Evolutionary conservation across 2,113 vertebrate genomes (phyloP).

Genomic region (Megatriorchis doriae): DNA sequence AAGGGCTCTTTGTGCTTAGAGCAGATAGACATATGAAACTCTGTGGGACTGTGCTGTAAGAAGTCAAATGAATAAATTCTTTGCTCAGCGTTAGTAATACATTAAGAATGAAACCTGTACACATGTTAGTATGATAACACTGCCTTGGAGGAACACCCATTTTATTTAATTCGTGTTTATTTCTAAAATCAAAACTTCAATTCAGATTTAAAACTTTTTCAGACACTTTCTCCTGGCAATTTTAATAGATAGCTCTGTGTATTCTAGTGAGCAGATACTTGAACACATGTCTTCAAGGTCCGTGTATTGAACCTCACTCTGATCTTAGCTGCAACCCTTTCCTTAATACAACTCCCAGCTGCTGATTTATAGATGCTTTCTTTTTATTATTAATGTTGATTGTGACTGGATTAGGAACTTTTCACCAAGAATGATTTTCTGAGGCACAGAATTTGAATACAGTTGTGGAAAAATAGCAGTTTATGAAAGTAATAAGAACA

Average conservation of each 20-base stretch:
- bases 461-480: not conserved
- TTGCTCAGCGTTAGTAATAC: not conserved
- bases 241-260: not conserved
- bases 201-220: not conserved
- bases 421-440: not conserved
- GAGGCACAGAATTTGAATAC: not conserved
- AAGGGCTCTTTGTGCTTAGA: not conserved
- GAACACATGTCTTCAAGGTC: accelerated
- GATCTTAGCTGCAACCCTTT: not conserved
- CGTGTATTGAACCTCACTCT: not conserved
- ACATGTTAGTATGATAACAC: not conserved
- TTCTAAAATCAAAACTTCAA: not conserved
- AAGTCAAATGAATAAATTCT: not conserved
- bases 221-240: not conserved
- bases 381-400: not conserved
- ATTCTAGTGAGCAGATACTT: not conserved
- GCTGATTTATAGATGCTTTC: not conserved
- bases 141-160: not conserved
- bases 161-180: not conserved
- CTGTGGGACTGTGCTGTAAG: not conserved
- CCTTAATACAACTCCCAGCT: not conserved
- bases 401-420: not conserved
- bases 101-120: not conserved
- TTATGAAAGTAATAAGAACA: not conserved
- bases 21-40: not conserved